Percentiles rank a stretch among this genome's conserved stretches.
Evolutionary conservation across 1,140 invertebrate species (phyloP).

Genomic region (Drosophila mauritiana): DNA sequence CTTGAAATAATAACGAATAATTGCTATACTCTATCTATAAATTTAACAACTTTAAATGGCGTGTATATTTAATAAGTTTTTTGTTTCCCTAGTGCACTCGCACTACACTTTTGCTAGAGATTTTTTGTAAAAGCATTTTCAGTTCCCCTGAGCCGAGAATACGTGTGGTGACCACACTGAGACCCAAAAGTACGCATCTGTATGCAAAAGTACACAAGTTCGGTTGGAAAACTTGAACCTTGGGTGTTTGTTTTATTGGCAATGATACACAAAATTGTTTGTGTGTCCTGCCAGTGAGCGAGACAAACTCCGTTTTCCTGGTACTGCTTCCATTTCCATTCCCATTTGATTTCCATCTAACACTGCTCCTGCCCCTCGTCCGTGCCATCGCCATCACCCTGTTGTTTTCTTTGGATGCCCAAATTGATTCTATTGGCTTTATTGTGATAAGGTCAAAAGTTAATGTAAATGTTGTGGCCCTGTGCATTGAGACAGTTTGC

Average conservation of each 20-base stretch:
- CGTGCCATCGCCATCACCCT: not conserved
- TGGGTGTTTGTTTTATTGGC: slow-evolving; percentile 68
- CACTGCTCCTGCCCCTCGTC: not conserved
- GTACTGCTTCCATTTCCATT: slow-evolving; percentile 15
- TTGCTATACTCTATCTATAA: too few species aligned
- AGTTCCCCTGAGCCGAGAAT: not conserved
- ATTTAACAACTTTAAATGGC: not conserved
- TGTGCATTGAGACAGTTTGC: slow-evolving; percentile 64
- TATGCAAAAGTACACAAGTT: slow-evolving; percentile 35
- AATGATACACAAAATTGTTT: slow-evolving; percentile 57
- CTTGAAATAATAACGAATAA: too few species aligned
- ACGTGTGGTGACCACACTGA: slow-evolving; percentile 7
- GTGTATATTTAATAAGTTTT: not conserved
- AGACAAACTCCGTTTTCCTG: slow-evolving; percentile 6
- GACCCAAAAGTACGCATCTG: slow-evolving; percentile 10
- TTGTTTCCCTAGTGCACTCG: not conserved
- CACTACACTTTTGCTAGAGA: not conserved
- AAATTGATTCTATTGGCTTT: slow-evolving; percentile 80
- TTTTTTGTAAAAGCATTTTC: not conserved
- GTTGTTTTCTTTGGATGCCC: slow-evolving; percentile 37
- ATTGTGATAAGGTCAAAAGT: slow-evolving; percentile 79
- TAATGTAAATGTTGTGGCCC: slow-evolving; percentile 80
- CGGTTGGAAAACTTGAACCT: slow-evolving; percentile 51
- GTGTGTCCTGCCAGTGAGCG: slow-evolving; percentile 12
- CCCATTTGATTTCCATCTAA: slow-evolving; percentile 3